Conservation (phyloP, 1,140 invertebrate genomes). For the Aphidius ervi region DNA sequence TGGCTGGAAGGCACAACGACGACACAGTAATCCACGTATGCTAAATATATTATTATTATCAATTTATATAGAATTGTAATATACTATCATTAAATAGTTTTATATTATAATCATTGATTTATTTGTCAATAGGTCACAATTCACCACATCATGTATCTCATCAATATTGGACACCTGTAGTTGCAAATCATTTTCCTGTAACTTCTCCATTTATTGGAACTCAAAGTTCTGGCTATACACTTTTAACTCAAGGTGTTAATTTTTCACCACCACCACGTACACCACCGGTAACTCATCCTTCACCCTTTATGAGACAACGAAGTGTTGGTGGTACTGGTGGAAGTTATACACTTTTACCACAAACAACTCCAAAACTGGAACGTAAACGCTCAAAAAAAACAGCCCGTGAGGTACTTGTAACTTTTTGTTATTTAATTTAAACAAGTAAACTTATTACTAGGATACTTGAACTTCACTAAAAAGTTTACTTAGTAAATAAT, state of each 20-base stretch:
- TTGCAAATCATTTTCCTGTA: slow-evolving; percentile 60
- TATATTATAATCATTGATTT: not conserved
- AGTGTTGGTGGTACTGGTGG: slow-evolving; percentile 42
- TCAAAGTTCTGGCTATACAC: slow-evolving; percentile 43
- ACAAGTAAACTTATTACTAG: too few species aligned
- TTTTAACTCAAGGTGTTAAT: slow-evolving; percentile 42
- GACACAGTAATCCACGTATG: slow-evolving; percentile 44
- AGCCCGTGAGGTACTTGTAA: slow-evolving; percentile 34
- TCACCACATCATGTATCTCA: slow-evolving; percentile 43
- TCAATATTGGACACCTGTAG: slow-evolving; percentile 59
- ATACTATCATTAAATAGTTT: not conserved
- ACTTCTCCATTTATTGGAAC: slow-evolving; percentile 57
- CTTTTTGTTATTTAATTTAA: too few species aligned
- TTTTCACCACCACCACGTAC: slow-evolving; percentile 43
- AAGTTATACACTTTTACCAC: slow-evolving; percentile 47
- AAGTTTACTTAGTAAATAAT: too few species aligned
- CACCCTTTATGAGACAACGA: slow-evolving; percentile 39
- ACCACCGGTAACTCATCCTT: slow-evolving; percentile 31
- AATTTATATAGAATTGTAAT: slow-evolving; percentile 1
- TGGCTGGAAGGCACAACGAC: slow-evolving; percentile 57
- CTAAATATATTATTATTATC: not conserved
- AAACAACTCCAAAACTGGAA: slow-evolving; percentile 45
- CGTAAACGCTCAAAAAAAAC: slow-evolving; percentile 45
- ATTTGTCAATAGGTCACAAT: slow-evolving; percentile 30
- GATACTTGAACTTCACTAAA: too few species aligned